Evolutionary conservation across 1,140 invertebrate genomes (phyloP).

Genomic region (Drosophila nannoptera): DNA sequence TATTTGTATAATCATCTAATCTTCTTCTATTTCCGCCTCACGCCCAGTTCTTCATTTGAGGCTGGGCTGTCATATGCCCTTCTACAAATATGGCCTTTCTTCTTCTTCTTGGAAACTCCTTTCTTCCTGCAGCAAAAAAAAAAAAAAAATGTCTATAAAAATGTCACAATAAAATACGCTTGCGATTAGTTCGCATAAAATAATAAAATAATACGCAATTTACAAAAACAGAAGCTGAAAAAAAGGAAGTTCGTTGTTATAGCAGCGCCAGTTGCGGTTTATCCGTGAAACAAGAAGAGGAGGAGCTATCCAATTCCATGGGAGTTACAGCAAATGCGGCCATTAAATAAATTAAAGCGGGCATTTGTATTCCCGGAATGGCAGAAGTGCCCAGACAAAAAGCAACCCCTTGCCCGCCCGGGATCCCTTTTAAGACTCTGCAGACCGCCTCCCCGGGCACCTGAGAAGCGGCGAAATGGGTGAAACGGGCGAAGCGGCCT

Average conservation of each 20-base stretch:
- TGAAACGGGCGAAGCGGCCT: not conserved
- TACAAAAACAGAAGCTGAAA: constrained; percentile 37
- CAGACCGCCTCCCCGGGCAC: constrained; percentile 19
- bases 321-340: constrained; percentile 61
- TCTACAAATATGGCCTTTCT: no score
- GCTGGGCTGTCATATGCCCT: no score
- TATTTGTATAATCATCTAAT: no score
- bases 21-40: no score
- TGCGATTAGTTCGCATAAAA: constrained; percentile 54
- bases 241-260: constrained; percentile 26
- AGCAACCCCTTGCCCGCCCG: constrained; percentile 28
- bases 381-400: constrained; percentile 51
- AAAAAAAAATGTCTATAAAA: not conserved
- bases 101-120: not conserved
- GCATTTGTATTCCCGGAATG: constrained; percentile 57
- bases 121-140: not conserved
- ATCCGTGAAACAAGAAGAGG: constrained; percentile 24
- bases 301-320: constrained; percentile 53
- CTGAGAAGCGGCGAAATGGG: constrained; percentile 37
- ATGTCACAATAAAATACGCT: constrained; percentile 52
- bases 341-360: constrained; percentile 67
- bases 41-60: no score
- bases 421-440: constrained; percentile 9
- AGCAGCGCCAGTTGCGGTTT: constrained; percentile 53
- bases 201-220: constrained; percentile 57